phyloP scores from a whole-genome alignment of 1,140 invertebrate species.

The Pseudachorutes palmiensis region DNA sequence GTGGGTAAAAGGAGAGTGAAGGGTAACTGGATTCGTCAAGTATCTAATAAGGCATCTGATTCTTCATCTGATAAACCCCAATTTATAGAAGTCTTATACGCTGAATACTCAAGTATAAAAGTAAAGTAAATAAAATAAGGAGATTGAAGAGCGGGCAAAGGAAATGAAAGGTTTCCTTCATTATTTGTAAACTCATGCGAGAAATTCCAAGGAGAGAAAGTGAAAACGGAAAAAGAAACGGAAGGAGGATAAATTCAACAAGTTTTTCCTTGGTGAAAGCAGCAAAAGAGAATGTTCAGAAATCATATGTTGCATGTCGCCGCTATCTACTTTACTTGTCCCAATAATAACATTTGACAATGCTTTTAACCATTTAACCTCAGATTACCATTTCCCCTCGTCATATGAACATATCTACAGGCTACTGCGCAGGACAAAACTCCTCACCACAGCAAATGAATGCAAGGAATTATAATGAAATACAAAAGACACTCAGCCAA shows the following conservation, averaged over 20 bases:
- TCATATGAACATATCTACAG: too few species aligned
- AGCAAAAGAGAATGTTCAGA: not conserved
- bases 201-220: not conserved
- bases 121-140: not conserved
- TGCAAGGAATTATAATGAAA: too few species aligned
- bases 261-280: constrained; percentile 5
- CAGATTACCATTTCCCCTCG: too few species aligned
- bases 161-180: not conserved
- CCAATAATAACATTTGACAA: not conserved
- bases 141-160: not conserved
- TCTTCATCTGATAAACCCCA: too few species aligned
- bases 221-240: not conserved
- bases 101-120: too few species aligned
- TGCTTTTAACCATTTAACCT: not conserved
- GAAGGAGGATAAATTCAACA: not conserved
- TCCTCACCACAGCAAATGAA: too few species aligned
- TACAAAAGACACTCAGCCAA: too few species aligned
- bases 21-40: not conserved
- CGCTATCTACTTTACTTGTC: too few species aligned
- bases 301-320: constrained; percentile 7
- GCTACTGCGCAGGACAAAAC: too few species aligned
- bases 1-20: not conserved
- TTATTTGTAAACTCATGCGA: not conserved
- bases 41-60: not conserved
- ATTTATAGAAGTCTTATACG: too few species aligned